These are phyloP conservation scores for Paramormyrops hopkinsi DNA, from an alignment of 2,797 vertebrate genomes.

Conservation along the genomic window DNA sequence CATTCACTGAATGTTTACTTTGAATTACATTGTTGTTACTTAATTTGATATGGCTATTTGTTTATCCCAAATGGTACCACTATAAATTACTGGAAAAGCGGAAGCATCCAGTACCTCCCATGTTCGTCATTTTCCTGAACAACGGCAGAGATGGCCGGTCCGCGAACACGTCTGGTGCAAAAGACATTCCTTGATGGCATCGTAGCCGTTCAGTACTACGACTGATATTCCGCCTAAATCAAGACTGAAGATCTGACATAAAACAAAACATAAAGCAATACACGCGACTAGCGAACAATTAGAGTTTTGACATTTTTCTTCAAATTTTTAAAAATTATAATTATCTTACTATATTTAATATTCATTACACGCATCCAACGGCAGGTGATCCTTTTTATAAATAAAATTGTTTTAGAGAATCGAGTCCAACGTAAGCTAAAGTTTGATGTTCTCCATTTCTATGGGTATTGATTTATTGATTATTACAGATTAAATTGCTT, in stretches of 20 bases:
- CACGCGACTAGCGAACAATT: background rate
- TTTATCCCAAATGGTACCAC: background rate
- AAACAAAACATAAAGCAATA: background rate
- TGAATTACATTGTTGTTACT: background rate
- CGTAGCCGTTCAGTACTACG: conserved; percentile 87
- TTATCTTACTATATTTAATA: background rate
- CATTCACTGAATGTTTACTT: background rate
- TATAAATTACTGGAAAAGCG: background rate
- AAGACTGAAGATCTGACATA: conserved; percentile 85
- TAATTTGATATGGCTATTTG: background rate
- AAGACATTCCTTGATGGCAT: conserved; percentile 84
- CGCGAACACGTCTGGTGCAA: conserved; percentile 88
- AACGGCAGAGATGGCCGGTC: conserved; percentile 87
- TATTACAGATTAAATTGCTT: background rate
- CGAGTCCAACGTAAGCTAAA: background rate
- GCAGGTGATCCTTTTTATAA: background rate
- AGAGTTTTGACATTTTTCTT: background rate
- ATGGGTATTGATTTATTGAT: background rate
- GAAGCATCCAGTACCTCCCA: conserved; percentile 74
- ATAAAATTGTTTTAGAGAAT: background rate
- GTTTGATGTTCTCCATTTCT: background rate
- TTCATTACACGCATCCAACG: background rate
- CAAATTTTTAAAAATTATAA: background rate
- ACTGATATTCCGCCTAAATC: conserved; percentile 86
- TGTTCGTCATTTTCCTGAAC: conserved; percentile 95